phyloP scores from a whole-genome alignment of 2,888 invertebrate genomes.

The Ectropis crepuscularia region DNA sequence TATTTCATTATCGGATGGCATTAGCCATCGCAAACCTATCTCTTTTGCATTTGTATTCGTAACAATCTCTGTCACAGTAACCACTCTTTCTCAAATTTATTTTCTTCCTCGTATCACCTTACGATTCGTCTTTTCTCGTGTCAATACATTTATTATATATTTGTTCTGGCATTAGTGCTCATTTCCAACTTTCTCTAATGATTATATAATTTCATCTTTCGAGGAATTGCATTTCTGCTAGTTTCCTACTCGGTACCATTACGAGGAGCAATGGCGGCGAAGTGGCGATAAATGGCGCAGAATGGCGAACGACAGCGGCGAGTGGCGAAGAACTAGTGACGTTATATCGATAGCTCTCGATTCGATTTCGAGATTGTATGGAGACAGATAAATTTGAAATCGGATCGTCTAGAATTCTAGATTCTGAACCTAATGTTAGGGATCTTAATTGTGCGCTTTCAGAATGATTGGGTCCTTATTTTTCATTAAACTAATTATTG shows the following conservation, averaged over 20 bases:
- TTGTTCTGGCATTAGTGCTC: too few relatives aligned
- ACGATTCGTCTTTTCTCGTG: too few relatives aligned
- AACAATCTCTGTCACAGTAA: too few relatives aligned
- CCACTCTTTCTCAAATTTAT: too few relatives aligned
- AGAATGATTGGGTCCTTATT: constrained; percentile 8
- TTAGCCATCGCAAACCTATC: too few relatives aligned
- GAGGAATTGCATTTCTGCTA: not conserved
- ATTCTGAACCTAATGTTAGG: constrained; percentile 14
- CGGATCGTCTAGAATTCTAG: constrained; percentile 37
- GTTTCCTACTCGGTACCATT: constrained; percentile 50
- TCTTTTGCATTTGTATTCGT: too few relatives aligned
- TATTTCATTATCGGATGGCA: too few relatives aligned
- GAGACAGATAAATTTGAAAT: constrained; percentile 43
- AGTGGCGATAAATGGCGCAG: constrained; percentile 66
- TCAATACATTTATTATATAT: too few relatives aligned
- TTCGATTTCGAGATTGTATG: constrained; percentile 48
- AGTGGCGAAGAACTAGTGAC: constrained; percentile 43
- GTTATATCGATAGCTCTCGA: constrained; percentile 50
- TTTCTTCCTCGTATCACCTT: too few relatives aligned
- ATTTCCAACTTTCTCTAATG: too few relatives aligned
- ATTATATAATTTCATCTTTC: too few relatives aligned
- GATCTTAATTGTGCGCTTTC: constrained; percentile 26
- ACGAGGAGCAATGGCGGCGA: constrained; percentile 63
- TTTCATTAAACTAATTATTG: not conserved
- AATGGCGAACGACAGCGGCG: constrained; percentile 45